A percentile compares a stretch with the other conserved stretches of the same genome.
These are phyloP conservation scores for Drosophila niveifrons DNA, from an alignment of 2,888 invertebrate species.

Conservation along the genomic window DNA sequence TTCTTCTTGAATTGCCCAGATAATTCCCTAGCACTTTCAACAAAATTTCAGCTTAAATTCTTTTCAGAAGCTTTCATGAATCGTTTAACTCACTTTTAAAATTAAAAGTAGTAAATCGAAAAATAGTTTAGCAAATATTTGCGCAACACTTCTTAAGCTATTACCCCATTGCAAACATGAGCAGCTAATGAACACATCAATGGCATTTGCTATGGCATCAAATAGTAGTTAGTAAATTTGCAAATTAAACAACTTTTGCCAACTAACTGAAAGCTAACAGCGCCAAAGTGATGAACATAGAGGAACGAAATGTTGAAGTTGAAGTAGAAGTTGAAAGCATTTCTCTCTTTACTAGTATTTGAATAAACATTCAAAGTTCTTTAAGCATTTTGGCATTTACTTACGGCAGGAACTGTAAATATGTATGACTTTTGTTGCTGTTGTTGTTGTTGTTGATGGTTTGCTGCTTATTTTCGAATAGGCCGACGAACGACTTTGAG, in stretches of 20 bases:
- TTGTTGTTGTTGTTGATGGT: constrained; percentile 5
- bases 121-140: not conserved
- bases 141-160: not conserved
- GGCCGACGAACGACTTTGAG: constrained; percentile 61
- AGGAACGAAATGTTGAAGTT: not conserved
- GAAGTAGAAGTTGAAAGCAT: constrained; percentile 10
- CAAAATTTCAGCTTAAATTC: not conserved
- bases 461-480: constrained; percentile 7
- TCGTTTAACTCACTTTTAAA: not conserved
- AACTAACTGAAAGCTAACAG: constrained; percentile 9
- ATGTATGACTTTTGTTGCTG: constrained; percentile 41
- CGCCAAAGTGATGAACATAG: constrained; percentile 2
- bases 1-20: too few species aligned
- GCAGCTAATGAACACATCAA: not conserved
- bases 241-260: constrained; percentile 1
- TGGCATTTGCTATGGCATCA: not conserved
- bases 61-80: not conserved
- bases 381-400: constrained; percentile 22
- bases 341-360: constrained; percentile 17
- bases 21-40: too few species aligned
- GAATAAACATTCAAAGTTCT: constrained; percentile 30
- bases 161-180: not conserved
- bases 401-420: constrained; percentile 32
- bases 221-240: constrained; percentile 7
- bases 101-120: not conserved